Conservation (phyloP, 2,113 vertebrate genomes). For the Percopsis transmontana region DNA sequence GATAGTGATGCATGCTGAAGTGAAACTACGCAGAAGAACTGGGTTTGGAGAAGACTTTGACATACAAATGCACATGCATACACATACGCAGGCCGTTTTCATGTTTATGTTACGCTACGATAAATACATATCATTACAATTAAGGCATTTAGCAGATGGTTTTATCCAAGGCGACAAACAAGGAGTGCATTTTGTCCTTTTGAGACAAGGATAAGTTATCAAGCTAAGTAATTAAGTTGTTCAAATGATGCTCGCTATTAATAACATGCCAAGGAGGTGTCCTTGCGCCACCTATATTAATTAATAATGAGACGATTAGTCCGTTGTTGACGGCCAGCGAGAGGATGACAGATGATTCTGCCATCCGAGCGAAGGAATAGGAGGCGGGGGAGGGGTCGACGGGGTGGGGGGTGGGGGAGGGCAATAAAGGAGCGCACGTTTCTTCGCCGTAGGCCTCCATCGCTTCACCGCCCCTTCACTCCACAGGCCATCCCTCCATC, state of each 20-base stretch:
- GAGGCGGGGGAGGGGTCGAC: background rate
- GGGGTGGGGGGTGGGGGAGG: conserved; percentile 9
- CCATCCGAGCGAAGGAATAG: background rate
- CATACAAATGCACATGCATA: background rate
- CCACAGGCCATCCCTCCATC: conserved; percentile 66
- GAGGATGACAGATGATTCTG: background rate
- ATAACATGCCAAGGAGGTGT: background rate
- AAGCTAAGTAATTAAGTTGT: conserved; percentile 16
- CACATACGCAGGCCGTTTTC: background rate
- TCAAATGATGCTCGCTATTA: conserved; percentile 11
- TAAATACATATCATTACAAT: too few species aligned
- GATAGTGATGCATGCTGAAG: conserved; percentile 43
- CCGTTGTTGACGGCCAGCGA: conserved; percentile 14
- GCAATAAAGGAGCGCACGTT: conserved; percentile 14
- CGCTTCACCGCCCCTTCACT: conserved; percentile 61
- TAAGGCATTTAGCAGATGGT: too few species aligned
- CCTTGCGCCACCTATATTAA: background rate
- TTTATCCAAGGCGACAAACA: too few species aligned
- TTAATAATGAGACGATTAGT: conserved; percentile 25
- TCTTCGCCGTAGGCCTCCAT: conserved; percentile 48
- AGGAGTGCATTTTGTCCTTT: background rate
- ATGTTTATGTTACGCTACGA: too few species aligned
- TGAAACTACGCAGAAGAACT: conserved; percentile 5
- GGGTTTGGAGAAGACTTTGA: background rate
- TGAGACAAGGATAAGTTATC: conserved; percentile 8